Evolutionary conservation across 2,888 invertebrate genomes (phyloP), one percentile per base, ranked within the genome.

Genomic region (Cotesia congregata): DNA sequence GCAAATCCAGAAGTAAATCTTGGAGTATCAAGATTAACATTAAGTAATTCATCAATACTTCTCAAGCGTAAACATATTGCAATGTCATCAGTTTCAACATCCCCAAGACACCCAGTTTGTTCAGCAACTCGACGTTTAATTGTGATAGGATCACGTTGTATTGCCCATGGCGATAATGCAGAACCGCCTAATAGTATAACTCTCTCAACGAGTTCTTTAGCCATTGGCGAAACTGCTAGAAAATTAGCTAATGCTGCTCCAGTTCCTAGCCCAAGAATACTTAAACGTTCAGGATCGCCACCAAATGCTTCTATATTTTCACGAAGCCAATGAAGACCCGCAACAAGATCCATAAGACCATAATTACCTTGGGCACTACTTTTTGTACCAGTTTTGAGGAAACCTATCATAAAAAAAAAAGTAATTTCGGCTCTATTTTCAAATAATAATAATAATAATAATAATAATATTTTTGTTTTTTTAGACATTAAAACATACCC

Each of bases 221-320:
- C 95, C 83, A 98, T 97, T 20, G 98, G 98, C 60, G 99, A 98
- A 59, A 98, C 95, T 83, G 98, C 95, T 77, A 99, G 94, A 86
- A 98, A 95, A 91, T 99, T 98, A 83, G 98, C 98, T 72, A 98
- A 92, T 1, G 98, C 97, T 7, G 98, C 99, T 5, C 99, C 99
- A 40, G 97, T 97, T 40, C 98, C 97, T 89, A 99, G 98, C 1
- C 99, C 98, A 92, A 99, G 94, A 80, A 99, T 91, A 0, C 98
- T 98, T 79, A 99, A 95, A 82, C 95, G 93, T 88, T 96, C 94
- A 5, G 97, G 95, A 91, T 99, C 97, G 17, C 99, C 99, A 30
- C 98, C 98, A 88, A 99, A 99, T 1, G 96, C 95, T 2, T 95
- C 96, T 78, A 99, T 92, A 90, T 99, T 98, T 89, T 97, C 97